Base-by-base conservation (phyloP, 2,797 vertebrate genomes). In the Sebastolobus altivelis region DNA sequence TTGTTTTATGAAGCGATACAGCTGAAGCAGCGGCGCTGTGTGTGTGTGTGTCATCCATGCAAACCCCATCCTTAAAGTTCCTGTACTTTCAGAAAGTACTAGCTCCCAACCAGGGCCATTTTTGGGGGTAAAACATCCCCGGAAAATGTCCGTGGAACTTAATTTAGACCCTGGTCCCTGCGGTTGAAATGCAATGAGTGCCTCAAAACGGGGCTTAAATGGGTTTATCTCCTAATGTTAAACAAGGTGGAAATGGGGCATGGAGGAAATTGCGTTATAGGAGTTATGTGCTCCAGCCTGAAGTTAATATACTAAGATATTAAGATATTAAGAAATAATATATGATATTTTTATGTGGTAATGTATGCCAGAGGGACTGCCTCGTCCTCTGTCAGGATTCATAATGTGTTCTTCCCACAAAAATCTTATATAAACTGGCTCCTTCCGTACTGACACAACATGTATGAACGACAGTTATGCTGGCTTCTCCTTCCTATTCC, bases 401-500 rank as follows among this genome's bases (percentile, higher is more conserved):
- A 55, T 49, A 12, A 55, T 37, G 12, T 66, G 12, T 14, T 54
- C 3, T 55, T 60, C 16, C 40, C 9, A 14, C 40, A 61, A 9
- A 52, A 52, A 9, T 69, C 4, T 10, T 16, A 11, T 12, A 12
- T 43, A 52, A 38, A 58, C 2, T 4, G 18, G 1, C 43, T 72
- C 27, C 46, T 46, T 35, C n/a, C 40, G 29, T 16, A 37, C 12
- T 35, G 73, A 22, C 16, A 52, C 37, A 66, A 7, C 14, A 25
- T 75, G 40, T 68, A 62, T 83, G 58, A 75, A 43, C 59, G 16
- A 61, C 71, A 22, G 25, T 40, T 40, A 55, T 27, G 10, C 11
- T n/a, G 61, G 38, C 37, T 61, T 62, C n/a, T 72, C 65, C 52
- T 77, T 61, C 46, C 22, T 61, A 1, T 63, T 75, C 31, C 43